Conservation (phyloP, 1,140 invertebrate genomes). For the Magallana ariakensis region DNA sequence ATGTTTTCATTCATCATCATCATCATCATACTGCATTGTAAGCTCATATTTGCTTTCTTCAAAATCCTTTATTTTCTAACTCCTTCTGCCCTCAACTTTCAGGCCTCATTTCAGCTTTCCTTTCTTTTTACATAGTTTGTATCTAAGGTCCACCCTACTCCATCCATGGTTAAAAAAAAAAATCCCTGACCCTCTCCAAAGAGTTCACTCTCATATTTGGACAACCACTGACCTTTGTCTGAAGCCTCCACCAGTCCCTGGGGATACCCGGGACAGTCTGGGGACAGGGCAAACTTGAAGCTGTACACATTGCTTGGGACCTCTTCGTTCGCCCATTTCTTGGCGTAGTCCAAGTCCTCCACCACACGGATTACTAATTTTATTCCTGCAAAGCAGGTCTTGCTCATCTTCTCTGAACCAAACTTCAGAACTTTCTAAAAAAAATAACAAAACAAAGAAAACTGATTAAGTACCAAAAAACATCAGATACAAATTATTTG, state of each 20-base stretch:
- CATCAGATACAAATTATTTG: no score
- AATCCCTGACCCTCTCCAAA: background rate
- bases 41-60: no score
- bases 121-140: no score
- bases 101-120: no score
- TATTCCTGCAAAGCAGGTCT: background rate
- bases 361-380: background rate
- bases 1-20: no score
- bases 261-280: background rate
- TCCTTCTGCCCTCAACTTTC: no score
- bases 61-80: no score
- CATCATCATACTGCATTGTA: no score
- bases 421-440: background rate
- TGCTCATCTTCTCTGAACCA: background rate
- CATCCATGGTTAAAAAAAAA: no score
- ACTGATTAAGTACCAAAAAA: no score
- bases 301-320: background rate
- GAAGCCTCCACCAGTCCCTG: background rate
- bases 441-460: background rate
- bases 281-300: background rate
- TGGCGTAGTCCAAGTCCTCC: background rate
- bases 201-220: background rate
- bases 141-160: no score
- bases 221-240: background rate
- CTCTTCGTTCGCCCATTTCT: background rate